Base-by-base conservation (phyloP, 2,113 vertebrate species). In the Orcinus orca region DNA sequence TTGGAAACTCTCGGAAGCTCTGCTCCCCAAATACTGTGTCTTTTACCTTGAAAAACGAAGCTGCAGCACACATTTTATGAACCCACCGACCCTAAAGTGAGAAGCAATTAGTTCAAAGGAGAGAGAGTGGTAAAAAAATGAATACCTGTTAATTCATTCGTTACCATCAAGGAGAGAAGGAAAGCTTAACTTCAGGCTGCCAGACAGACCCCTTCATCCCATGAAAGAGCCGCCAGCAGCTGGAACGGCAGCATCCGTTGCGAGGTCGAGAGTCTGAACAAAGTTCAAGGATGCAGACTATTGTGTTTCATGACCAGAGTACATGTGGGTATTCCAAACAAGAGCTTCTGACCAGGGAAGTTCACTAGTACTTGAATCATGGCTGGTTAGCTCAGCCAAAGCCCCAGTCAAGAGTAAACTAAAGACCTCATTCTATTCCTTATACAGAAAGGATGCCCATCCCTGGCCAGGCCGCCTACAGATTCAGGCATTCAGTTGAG, bases 1-100 rank as follows among this genome's bases (percentile, higher is more conserved):
- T 0, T 23, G 12, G 29, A 85, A 96, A 77, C 23, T 53, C 33
- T 9, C 36, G 26, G 55, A 79, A 83, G 33, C 36, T 36, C 26
- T 50, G 20, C 29, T 65, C 8, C 79, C 29, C 50, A 76, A n/a
- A 85, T 85, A 90, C 38, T 63, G 13, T 79, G 14, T 44, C 83
- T 76, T 87, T 95, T 70, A 50, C 58, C 58, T 86, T 96, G n/a
- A 65, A 96, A 97, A 77, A 92, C 38, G 38, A 91, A 94, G 90
- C 58, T 41, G 5, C 29, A 96, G 31, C 77, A 87, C 47, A 41
- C 14, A 41, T 83, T 86, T 71, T 96, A 92, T 90, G 80, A 89
- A 84, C 55, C 33, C 13, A 26, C 38, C 92, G n/a, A 90, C 55
- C 12, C 38, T 18, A 29, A 94, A 80, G 53, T 96, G 36, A 81